Evolutionary conservation across 2,888 invertebrate species (phyloP), one percentile per base, ranked within the genome.

Genomic region (Patella pellucida): DNA sequence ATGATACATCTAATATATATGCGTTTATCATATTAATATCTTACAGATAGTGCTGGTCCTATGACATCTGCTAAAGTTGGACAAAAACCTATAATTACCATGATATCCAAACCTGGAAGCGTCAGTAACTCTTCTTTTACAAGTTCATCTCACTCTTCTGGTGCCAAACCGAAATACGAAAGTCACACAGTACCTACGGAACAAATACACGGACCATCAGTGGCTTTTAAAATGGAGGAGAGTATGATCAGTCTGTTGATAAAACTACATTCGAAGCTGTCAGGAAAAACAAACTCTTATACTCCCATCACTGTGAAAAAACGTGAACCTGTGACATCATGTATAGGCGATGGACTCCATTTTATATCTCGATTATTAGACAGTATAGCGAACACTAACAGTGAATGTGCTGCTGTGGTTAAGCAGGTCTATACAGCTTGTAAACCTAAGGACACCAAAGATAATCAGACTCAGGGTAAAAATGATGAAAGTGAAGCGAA

Each of bases 161-260:
- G 62, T 23, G 62, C 62, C 14, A 73, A 73, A n/a, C 84, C 83
- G 51, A 84, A 83, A 72, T 88, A 81, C 72, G 85, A 87, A 73
- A 82, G 81, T 68, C 79, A 84, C 2, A 86, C 86, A 5, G 83
- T 87, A 70, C 81, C 83, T 12, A 85, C 88, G 23, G 82, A 83
- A 15, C 80, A 79, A 27, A 73, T 79, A 52, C 83, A 82, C 52
- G 78, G 79, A 50, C 78, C 84, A 19, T 83, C 84, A 50, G 76
- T 83, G 15, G 78, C 84, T 52, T 75, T 80, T 11, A 81, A 76
- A 62, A 80, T 91, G 3, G 89, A 89, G 73, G 91, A 92, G 90
- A 97, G 96, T 78, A 95, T 98, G 80, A 94, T 98, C 83, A 96
- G 97, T 0, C 92, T 98, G 72, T 92, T 98, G 68, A 92, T 98